A percentile compares a stretch with the other conserved stretches of the same genome.
Evolutionary conservation across 64 coral and sea anemone genomes (phyloP).

Genomic region (Stichodactyla mertensii): DNA sequence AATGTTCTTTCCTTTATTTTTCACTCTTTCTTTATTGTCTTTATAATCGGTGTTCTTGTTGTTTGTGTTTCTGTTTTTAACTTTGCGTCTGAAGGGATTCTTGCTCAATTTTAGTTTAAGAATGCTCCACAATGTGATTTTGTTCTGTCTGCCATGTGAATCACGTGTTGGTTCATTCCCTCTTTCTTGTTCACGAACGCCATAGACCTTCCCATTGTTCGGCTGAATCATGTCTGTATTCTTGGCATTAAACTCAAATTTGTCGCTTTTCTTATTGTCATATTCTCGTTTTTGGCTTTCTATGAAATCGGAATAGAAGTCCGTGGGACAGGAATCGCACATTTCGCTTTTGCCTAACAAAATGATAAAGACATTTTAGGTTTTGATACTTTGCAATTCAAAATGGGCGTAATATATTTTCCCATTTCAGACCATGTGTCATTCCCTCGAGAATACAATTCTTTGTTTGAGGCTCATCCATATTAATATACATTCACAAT

Average conservation of each 20-base stretch:
- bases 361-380: not conserved
- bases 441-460: too few relatives aligned
- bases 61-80: not conserved
- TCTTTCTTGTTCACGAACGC: not conserved
- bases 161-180: not conserved
- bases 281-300: not conserved
- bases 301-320: not conserved
- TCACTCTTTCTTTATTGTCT: not conserved
- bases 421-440: too few relatives aligned
- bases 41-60: not conserved
- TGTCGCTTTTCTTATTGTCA: not conserved
- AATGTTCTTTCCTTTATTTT: not conserved
- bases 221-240: not conserved
- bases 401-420: too few relatives aligned
- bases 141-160: not conserved
- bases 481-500: too few relatives aligned
- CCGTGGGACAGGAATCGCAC: not conserved
- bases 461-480: too few relatives aligned
- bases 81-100: not conserved
- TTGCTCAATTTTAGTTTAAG: not conserved
- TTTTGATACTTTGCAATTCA: too few relatives aligned
- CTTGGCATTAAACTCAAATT: not conserved
- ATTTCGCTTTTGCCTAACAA: not conserved
- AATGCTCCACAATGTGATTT: not conserved
- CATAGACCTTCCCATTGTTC: not conserved